phyloP scores from a whole-genome alignment of 2,113 vertebrate genomes.

The Abramis brama region DNA sequence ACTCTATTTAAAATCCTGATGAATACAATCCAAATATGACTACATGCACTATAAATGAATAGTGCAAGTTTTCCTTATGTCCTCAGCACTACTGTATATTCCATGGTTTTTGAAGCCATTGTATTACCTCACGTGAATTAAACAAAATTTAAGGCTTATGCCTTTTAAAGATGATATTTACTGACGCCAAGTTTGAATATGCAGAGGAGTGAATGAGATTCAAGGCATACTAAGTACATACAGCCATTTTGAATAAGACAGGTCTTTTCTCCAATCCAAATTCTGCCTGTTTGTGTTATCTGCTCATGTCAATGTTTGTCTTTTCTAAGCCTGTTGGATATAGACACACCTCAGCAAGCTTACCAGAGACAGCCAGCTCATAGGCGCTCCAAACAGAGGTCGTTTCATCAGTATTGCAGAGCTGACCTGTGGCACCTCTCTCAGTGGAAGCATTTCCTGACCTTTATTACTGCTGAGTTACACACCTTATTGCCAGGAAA shows the following conservation, averaged over 20 bases:
- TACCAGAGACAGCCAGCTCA: slow-evolving; percentile 19
- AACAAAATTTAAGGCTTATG: background rate
- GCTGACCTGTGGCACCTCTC: slow-evolving; percentile 37
- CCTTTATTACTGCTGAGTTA: slow-evolving; percentile 54
- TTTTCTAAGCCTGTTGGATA: slow-evolving; percentile 11
- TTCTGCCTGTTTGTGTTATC: background rate
- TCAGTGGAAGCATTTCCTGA: slow-evolving; percentile 28
- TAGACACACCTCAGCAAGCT: slow-evolving; percentile 8
- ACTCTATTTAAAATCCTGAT: background rate
- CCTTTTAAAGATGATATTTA: background rate
- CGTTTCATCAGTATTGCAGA: slow-evolving; percentile 44
- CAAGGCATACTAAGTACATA: background rate
- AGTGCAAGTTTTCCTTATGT: background rate
- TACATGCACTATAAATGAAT: too few species aligned
- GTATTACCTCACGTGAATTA: background rate
- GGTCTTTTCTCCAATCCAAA: background rate
- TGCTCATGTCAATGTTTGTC: slow-evolving; percentile 21
- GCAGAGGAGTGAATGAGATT: background rate
- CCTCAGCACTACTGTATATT: background rate
- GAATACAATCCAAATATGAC: background rate
- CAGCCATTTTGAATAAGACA: background rate
- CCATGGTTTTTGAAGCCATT: background rate
- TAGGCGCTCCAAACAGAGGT: background rate
- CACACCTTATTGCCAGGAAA: slow-evolving; percentile 47
- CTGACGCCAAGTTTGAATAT: background rate